phyloP scores from a whole-genome alignment of 2,113 vertebrate genomes.

The Osmerus mordax region DNA sequence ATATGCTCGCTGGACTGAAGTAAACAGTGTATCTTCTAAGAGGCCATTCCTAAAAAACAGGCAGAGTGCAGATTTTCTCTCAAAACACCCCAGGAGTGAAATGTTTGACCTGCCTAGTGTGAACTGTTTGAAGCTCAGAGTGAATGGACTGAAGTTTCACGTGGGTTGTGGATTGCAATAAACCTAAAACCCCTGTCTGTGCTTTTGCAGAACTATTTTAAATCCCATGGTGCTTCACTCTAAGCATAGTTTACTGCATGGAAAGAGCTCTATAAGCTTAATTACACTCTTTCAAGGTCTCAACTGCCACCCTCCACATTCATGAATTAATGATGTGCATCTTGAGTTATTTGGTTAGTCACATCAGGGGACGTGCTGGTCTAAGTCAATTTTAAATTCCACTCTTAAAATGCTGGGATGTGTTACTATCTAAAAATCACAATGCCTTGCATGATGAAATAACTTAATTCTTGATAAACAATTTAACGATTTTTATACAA shows the following conservation, averaged over 20 bases:
- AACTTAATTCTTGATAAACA: no score
- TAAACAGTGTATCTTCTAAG: neutral
- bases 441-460: no score
- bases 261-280: conserved; percentile 67
- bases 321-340: conserved; percentile 70
- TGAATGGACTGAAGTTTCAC: conserved; percentile 31
- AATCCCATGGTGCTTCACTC: conserved; percentile 33
- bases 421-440: no score
- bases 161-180: conserved; percentile 27
- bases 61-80: neutral
- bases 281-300: conserved; percentile 68
- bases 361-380: conserved; percentile 52
- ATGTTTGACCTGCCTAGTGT: neutral
- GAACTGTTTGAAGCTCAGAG: conserved; percentile 39
- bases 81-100: conserved; percentile 21
- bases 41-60: neutral
- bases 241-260: conserved; percentile 39
- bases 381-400: conserved; percentile 55
- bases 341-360: conserved; percentile 59
- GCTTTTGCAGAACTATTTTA: conserved; percentile 33
- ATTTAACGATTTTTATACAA: no score
- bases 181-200: conserved; percentile 34
- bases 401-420: neutral
- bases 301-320: conserved; percentile 55
- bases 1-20: neutral